A percentile compares a stretch with the other conserved stretches of the same genome.
phyloP scores from a whole-genome alignment of 2,113 vertebrate species.

The Menura novaehollandiae region DNA sequence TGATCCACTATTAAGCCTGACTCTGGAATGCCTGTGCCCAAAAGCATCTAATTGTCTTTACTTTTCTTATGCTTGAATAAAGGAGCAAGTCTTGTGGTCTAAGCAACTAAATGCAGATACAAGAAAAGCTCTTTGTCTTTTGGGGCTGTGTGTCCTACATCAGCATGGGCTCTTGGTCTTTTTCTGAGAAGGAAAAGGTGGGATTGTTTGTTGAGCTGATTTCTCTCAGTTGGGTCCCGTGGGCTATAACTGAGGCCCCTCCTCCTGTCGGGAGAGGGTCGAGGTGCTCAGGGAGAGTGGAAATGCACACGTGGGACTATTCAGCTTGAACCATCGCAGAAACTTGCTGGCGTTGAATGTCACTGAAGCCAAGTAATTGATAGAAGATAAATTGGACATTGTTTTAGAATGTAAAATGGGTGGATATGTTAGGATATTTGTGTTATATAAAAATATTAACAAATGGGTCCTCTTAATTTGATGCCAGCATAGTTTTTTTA shows the following conservation, averaged over 20 bases:
- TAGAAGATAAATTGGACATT: background rate
- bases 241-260: background rate
- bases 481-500: background rate
- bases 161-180: rapidly evolving
- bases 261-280: background rate
- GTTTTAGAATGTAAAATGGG: background rate
- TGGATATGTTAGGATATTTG: background rate
- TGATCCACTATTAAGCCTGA: background rate
- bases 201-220: background rate
- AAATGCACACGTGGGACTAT: rapidly evolving
- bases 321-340: background rate
- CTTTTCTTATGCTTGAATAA: background rate
- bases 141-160: background rate
- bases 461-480: background rate
- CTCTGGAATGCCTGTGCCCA: background rate
- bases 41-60: background rate
- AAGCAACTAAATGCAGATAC: background rate
- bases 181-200: background rate
- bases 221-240: background rate
- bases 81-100: background rate
- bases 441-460: background rate
- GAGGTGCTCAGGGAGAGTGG: background rate
- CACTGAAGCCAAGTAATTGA: background rate
- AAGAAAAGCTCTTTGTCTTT: background rate
- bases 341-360: background rate